Percentiles rank a stretch among this genome's conserved stretches.
Evolutionary conservation across 1,140 invertebrate species (phyloP).

Genomic region (Drosophila nikananu): DNA sequence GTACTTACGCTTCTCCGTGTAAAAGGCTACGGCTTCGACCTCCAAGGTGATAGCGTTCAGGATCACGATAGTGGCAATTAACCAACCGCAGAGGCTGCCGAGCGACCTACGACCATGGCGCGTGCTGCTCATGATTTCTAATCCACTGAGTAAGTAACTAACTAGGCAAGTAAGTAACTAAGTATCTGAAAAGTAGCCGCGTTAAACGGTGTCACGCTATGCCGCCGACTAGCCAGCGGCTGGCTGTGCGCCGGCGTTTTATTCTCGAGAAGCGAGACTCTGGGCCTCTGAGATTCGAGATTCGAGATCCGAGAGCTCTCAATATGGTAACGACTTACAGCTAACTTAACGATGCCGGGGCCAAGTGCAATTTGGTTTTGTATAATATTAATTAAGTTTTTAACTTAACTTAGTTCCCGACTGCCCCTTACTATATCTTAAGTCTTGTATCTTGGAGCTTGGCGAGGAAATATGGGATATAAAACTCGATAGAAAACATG

Average conservation of each 20-base stretch:
- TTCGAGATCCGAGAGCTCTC: constrained; percentile 10
- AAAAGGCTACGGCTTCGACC: constrained; percentile 56
- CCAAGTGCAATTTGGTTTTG: constrained; percentile 24
- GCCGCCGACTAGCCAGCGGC: constrained; percentile 27
- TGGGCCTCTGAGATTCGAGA: constrained; percentile 4
- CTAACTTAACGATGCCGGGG: constrained; percentile 33
- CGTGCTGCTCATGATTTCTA: constrained; percentile 47
- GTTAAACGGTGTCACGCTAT: constrained; percentile 46
- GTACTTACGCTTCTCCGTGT: constrained; percentile 72
- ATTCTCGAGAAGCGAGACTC: constrained; percentile 32
- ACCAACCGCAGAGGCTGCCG: constrained; percentile 16
- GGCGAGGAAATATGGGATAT: neutral
- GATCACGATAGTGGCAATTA: constrained; percentile 43
- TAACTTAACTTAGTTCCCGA: constrained; percentile 24
- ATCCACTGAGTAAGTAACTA: constrained; percentile 15
- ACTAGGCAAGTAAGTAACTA: constrained; percentile 17
- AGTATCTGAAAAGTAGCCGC: constrained; percentile 14
- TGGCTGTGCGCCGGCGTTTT: constrained; percentile 27
- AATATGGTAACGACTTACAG: constrained; percentile 34
- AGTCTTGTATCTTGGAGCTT: neutral
- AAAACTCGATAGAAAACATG: no score
- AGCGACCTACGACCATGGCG: constrained; percentile 16
- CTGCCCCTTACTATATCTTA: neutral
- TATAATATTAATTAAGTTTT: constrained; percentile 10
- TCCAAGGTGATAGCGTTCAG: constrained; percentile 30